phyloP scores from a whole-genome alignment of 2,113 vertebrate species.

The Mastomys coucha region DNA sequence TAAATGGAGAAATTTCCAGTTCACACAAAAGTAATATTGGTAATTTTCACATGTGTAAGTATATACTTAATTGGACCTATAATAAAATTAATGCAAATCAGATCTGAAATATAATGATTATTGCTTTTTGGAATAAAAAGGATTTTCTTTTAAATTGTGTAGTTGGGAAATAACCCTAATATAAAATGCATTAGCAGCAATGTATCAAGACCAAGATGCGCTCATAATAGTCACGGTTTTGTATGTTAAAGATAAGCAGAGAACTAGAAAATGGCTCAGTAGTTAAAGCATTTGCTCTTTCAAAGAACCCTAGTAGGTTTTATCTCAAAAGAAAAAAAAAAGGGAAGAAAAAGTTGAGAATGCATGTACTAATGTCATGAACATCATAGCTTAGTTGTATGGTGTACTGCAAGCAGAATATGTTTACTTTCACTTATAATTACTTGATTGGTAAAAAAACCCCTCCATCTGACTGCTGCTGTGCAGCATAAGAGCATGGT shows the following conservation, averaged over 20 bases:
- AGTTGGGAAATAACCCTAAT: conserved; percentile 26
- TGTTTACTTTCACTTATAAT: too few relatives aligned
- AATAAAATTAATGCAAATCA: conserved; percentile 26
- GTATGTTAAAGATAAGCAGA: neutral
- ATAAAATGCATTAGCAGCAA: neutral
- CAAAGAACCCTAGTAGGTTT: neutral
- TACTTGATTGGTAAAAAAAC: too few relatives aligned
- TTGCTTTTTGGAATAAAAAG: conserved; percentile 17
- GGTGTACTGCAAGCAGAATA: too few relatives aligned
- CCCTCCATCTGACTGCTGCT: too few relatives aligned
- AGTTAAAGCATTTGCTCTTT: neutral
- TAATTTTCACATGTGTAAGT: conserved; percentile 23
- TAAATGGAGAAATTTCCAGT: neutral
- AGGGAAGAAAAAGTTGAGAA: too few relatives aligned
- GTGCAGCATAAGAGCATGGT: too few relatives aligned
- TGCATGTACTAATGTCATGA: too few relatives aligned
- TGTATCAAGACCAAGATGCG: neutral
- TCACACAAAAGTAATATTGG: neutral
- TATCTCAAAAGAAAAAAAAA: too few relatives aligned
- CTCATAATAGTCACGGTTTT: neutral
- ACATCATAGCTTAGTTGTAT: too few relatives aligned
- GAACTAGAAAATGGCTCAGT: neutral
- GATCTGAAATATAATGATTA: conserved; percentile 13
- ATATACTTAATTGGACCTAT: neutral
- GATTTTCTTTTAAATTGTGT: neutral